Evolutionary conservation across 1,140 invertebrate genomes (phyloP).

Genomic region (Leucophenga varia): DNA sequence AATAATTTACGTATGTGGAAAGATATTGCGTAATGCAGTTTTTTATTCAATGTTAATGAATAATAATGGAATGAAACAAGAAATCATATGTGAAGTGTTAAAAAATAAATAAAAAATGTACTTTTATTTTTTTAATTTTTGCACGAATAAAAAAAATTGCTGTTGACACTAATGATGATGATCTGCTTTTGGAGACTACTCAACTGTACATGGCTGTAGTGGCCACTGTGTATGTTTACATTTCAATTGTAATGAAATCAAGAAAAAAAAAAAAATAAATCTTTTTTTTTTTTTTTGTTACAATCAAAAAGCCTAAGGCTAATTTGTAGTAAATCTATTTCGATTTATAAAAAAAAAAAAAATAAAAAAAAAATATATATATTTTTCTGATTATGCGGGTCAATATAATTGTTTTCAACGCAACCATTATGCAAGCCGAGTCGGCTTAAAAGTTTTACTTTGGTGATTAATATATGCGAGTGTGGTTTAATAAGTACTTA

Average conservation of each 20-base stretch:
- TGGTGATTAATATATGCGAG: too few relatives aligned
- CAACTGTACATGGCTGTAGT: constrained; percentile 13
- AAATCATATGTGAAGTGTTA: constrained; percentile 15
- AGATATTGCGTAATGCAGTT: constrained; percentile 5
- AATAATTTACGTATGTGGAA: constrained; percentile 17
- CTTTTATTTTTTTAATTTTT: background rate
- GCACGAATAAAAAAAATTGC: constrained; percentile 9
- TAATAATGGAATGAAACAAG: constrained; percentile 2
- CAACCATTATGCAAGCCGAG: too few relatives aligned
- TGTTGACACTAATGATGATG: constrained; percentile 23
- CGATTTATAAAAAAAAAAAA: too few relatives aligned
- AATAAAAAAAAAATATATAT: too few relatives aligned
- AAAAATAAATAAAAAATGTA: constrained; percentile 15
- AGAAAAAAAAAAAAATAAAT: too few relatives aligned
- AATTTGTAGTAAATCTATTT: too few relatives aligned
- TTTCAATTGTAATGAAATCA: constrained; percentile 35
- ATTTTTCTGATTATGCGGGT: constrained; percentile 30
- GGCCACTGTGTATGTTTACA: too few relatives aligned
- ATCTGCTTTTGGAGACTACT: background rate
- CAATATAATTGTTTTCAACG: constrained; percentile 25
- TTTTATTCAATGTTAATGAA: constrained; percentile 18
- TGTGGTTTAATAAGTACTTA: too few relatives aligned
- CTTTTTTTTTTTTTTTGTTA: too few relatives aligned
- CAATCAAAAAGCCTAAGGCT: too few relatives aligned
- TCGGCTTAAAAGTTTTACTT: too few relatives aligned